Base-by-base conservation (phyloP, 2,888 invertebrate species). In the Lasioglossum vierecki region DNA sequence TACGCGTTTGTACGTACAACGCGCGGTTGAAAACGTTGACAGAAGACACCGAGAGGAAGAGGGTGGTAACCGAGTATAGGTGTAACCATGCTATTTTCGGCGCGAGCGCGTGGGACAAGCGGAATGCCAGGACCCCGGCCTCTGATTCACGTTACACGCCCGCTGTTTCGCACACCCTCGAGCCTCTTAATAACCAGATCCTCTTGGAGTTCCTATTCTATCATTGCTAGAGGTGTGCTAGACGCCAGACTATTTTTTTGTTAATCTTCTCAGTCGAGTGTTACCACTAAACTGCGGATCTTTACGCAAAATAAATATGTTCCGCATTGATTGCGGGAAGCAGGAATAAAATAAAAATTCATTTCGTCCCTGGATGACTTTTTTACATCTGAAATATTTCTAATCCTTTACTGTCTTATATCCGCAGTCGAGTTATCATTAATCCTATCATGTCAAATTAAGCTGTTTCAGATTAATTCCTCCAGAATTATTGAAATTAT, bases 1-100 rank as follows among this genome's bases (percentile, higher is more conserved):
- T 86, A 86, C 84, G 76, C 46, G 83, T 79, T 63, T 74, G 87
- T 83, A 81, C 79, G 57, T 57, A 57, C 57, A 57, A 57, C 81
- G 49, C 74, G 39, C 77, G 68, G 68, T 87, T 13, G 81, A 83
- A 57, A 57, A 87, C 80, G 87, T 79, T 87, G 84, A 84, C 80
- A 79, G 76, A 77, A 80, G 77, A 80, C 80, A 83, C 75, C 57
- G 30, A 30, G 63, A 83, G 72, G 79, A 82, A 80, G 72, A 44
- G 76, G 82, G 76, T 81, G 81, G 77, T 66, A 71, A 72, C 68
- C 77, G 81, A 72, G 80, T 84, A 78, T 78, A 84, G 63, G 80
- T 80, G 80, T 90, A 85, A 87, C 89, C 77, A 76, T 79, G 87
- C 77, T 90, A 90, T 90, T 90, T 90, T 88, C 73, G 80, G 82